Evolutionary conservation across 2,113 vertebrate genomes (phyloP).

Genomic region (Phocoena phocoena): DNA sequence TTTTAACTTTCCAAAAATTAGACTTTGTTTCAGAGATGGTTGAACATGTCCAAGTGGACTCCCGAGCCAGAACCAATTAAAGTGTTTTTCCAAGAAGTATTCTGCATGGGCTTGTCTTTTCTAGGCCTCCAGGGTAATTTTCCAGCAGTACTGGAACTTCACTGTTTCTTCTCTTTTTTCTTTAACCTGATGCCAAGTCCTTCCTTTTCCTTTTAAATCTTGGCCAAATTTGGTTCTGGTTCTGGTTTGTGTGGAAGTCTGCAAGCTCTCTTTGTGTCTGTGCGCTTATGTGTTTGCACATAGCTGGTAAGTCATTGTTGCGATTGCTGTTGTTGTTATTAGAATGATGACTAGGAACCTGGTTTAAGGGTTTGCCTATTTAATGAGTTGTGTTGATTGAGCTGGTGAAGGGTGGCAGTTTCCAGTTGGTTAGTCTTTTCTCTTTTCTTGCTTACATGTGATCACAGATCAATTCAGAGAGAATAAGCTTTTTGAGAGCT

Average conservation of each 20-base stretch:
- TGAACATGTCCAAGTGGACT: neutral
- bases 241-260: neutral
- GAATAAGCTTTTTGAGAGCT: neutral
- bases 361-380: neutral
- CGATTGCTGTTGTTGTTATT: neutral
- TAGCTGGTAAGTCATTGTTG: neutral
- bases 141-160: neutral
- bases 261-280: neutral
- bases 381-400: neutral
- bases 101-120: rapidly evolving
- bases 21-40: neutral
- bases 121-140: too few species aligned
- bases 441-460: neutral
- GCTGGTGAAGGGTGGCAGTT: neutral
- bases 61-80: neutral
- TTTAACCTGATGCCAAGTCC: neutral
- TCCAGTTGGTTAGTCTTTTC: neutral
- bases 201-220: neutral
- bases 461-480: neutral
- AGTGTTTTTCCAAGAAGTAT: neutral
- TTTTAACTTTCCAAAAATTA: slow-evolving; percentile 1
- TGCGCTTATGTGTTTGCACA: neutral
- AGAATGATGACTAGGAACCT: neutral
- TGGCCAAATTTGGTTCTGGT: neutral
- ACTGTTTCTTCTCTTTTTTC: neutral